These are phyloP conservation scores for Caenorhabditis elegans DNA, from an alignment of 1,140 invertebrate genomes.

Conservation along the genomic window DNA sequence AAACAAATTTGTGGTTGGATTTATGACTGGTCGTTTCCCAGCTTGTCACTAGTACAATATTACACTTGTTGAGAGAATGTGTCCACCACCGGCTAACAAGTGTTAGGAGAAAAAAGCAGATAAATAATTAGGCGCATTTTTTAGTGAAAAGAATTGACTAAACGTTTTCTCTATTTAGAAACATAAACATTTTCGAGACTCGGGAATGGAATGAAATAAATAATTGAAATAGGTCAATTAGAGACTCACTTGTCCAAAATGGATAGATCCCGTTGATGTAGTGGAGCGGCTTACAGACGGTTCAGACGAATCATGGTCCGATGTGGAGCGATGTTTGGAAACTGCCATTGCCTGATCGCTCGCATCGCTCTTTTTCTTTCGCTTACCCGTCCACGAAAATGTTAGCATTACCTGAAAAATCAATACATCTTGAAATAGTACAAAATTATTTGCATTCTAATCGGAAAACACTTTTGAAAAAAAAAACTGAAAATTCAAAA, in stretches of 20 bases:
- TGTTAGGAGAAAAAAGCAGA: neutral
- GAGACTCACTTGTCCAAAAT: conserved; percentile 11
- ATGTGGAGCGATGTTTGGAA: neutral
- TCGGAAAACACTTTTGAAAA: no score
- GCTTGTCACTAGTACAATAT: conserved; percentile 20
- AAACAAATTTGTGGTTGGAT: conserved; percentile 23
- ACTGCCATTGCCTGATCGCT: neutral
- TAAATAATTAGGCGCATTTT: neutral
- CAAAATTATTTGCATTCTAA: no score
- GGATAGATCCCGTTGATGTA: conserved; percentile 1
- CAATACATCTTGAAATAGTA: no score
- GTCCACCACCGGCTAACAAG: neutral
- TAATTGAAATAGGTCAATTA: neutral
- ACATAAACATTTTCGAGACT: no score
- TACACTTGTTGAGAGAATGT: neutral
- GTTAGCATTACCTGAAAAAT: conserved; percentile 19
- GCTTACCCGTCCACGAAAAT: conserved; percentile 24
- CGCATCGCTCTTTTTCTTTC: conserved; percentile 18
- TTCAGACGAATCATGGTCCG: conserved; percentile 2
- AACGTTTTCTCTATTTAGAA: no score
- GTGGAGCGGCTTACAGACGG: conserved; percentile 15
- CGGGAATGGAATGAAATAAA: no score
- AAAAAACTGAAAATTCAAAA: no score
- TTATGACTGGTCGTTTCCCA: neutral
- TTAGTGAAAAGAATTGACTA: no score